Conservation (phyloP, 92 coral and sea anemone genomes). For the Hydrozoanthus gracilis region DNA sequence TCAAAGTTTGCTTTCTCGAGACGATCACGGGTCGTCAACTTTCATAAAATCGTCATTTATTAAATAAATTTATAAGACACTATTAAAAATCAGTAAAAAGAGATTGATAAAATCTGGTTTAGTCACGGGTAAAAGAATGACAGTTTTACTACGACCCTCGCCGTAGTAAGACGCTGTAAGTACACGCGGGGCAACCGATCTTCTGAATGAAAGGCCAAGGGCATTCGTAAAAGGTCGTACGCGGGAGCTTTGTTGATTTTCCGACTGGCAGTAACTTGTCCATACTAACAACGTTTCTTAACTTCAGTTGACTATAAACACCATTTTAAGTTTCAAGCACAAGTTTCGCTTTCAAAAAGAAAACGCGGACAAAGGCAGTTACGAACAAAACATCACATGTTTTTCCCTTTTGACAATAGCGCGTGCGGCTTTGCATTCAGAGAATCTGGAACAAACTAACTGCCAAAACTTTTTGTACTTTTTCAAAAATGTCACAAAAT, state of each 20-base stretch:
- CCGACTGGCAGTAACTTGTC: conserved; percentile 9
- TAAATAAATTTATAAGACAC: neutral
- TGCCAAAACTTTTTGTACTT: conserved; percentile 1
- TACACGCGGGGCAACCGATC: neutral
- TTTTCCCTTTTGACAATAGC: conserved; percentile 37
- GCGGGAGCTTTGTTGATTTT: neutral
- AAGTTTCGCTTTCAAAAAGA: neutral
- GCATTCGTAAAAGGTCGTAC: conserved; percentile 44
- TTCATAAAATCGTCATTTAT: neutral
- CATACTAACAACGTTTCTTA: neutral
- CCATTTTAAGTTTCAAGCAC: neutral
- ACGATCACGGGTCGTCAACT: neutral
- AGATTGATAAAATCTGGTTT: neutral
- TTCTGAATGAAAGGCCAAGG: conserved; percentile 39
- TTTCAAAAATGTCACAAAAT: neutral
- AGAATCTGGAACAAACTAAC: conserved; percentile 5
- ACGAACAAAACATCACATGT: conserved; percentile 35
- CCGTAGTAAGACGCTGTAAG: too few relatives aligned
- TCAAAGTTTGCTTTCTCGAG: neutral
- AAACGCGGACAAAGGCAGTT: conserved; percentile 38
- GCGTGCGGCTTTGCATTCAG: conserved; percentile 27
- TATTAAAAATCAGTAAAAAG: neutral
- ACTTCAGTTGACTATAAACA: neutral
- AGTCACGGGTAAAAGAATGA: conserved; percentile 3
- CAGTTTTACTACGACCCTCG: conserved; percentile 13